Evolutionary conservation across 2,113 vertebrate genomes (phyloP).

Genomic region (Boleophthalmus pectinirostris): DNA sequence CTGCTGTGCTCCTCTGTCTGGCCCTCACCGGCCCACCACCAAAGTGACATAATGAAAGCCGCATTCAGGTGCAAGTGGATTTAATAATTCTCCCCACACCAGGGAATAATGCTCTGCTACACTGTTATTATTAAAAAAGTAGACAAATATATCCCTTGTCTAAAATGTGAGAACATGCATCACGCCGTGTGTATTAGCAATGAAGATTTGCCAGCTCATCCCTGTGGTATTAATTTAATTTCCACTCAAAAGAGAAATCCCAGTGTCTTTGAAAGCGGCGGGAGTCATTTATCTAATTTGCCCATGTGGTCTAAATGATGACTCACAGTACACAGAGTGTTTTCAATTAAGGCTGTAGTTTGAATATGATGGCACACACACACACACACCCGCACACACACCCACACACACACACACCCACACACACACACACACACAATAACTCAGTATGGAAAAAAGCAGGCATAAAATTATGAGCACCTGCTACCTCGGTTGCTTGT

Average conservation of each 20-base stretch:
- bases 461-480: background rate
- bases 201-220: constrained; percentile 35
- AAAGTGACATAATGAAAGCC: constrained; percentile 65
- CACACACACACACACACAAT: background rate
- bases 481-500: background rate
- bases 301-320: constrained; percentile 49
- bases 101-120: constrained; percentile 42
- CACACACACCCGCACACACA: background rate
- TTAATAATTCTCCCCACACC: constrained; percentile 48
- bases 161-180: constrained; percentile 22
- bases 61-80: constrained; percentile 41
- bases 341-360: constrained; percentile 34
- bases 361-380: constrained; percentile 34
- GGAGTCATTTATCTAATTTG: constrained; percentile 64
- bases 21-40: constrained; percentile 41
- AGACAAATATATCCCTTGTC: constrained; percentile 38
- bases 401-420: too few relatives aligned
- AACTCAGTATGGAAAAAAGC: background rate
- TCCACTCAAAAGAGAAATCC: constrained; percentile 58
- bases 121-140: constrained; percentile 57
- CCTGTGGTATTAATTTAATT: constrained; percentile 62
- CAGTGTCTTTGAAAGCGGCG: constrained; percentile 54
- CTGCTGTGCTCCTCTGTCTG: constrained; percentile 54
- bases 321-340: constrained; percentile 38
- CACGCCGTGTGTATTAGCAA: constrained; percentile 17